Percentiles rank a stretch among this genome's conserved stretches.
Evolutionary conservation across 2,797 vertebrate genomes (phyloP).

Genomic region (Eurystomus glaucurus): DNA sequence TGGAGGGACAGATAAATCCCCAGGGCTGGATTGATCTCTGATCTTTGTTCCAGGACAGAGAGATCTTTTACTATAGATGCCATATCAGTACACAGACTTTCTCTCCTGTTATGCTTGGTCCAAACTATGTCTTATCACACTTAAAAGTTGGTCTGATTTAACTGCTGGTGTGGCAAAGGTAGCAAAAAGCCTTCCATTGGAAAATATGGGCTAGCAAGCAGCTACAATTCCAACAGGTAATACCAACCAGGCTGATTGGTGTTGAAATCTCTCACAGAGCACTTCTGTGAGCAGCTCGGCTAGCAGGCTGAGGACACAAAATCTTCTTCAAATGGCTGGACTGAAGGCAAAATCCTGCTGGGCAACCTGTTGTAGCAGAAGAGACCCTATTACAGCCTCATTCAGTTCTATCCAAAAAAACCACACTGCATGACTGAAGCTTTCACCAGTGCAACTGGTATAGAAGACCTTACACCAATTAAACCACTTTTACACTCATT

Average conservation of each 20-base stretch:
- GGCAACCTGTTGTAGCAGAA: neutral
- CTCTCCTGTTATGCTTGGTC: neutral
- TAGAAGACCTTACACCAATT: neutral
- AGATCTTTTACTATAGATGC: neutral
- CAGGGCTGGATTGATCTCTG: neutral
- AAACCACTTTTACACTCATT: neutral
- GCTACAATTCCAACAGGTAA: neutral
- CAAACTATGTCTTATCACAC: neutral
- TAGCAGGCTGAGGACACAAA: neutral
- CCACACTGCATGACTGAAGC: neutral
- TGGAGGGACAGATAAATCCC: neutral
- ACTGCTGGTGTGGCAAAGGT: neutral
- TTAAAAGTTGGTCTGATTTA: neutral
- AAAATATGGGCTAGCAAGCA: neutral
- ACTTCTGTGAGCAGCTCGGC: rapidly evolving
- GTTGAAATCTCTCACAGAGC: neutral
- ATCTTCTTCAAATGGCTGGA: neutral
- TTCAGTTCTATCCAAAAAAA: neutral
- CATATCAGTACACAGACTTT: neutral
- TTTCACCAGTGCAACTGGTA: neutral
- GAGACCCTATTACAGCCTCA: neutral
- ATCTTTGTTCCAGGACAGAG: neutral
- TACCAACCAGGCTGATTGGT: neutral
- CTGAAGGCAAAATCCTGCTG: neutral
- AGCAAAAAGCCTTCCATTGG: neutral